These are phyloP conservation scores for Pedionomus torquatus DNA, from an alignment of 2,113 vertebrate genomes.

Conservation along the genomic window DNA sequence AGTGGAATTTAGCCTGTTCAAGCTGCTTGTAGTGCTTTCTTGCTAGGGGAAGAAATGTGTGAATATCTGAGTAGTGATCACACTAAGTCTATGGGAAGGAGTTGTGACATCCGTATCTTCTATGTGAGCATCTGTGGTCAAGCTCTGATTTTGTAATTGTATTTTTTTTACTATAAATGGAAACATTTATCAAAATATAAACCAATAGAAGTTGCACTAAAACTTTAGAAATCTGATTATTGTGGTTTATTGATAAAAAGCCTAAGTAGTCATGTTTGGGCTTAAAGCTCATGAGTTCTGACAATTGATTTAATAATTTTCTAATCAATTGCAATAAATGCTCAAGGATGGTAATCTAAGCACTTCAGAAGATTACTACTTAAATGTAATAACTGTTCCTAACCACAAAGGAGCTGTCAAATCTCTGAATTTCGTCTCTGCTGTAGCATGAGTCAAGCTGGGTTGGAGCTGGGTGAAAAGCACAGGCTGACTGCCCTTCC, in stretches of 20 bases:
- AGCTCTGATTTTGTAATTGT: neutral
- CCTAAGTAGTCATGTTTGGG: neutral
- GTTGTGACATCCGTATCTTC: neutral
- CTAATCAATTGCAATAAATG: constrained; percentile 24
- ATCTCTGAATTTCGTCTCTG: neutral
- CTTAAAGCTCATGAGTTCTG: constrained; percentile 1
- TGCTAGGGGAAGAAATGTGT: neutral
- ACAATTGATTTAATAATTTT: constrained; percentile 40
- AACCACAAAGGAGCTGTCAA: neutral
- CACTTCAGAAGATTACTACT: neutral
- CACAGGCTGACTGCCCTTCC: neutral
- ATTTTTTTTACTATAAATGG: neutral
- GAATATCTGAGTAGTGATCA: neutral
- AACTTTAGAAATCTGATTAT: constrained; percentile 15
- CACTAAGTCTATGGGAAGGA: neutral
- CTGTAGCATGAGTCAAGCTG: neutral
- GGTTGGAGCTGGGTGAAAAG: neutral
- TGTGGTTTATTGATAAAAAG: constrained; percentile 32
- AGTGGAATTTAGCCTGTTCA: neutral
- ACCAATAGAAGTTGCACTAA: neutral
- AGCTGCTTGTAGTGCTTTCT: neutral
- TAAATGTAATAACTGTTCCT: neutral
- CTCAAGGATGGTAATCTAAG: neutral
- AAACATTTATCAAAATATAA: neutral
- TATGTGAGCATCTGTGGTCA: neutral